Evolutionary conservation across 2,888 invertebrate genomes (phyloP), one percentile per base, ranked within the genome.

Genomic region (Brachyopa scutellaris): DNA sequence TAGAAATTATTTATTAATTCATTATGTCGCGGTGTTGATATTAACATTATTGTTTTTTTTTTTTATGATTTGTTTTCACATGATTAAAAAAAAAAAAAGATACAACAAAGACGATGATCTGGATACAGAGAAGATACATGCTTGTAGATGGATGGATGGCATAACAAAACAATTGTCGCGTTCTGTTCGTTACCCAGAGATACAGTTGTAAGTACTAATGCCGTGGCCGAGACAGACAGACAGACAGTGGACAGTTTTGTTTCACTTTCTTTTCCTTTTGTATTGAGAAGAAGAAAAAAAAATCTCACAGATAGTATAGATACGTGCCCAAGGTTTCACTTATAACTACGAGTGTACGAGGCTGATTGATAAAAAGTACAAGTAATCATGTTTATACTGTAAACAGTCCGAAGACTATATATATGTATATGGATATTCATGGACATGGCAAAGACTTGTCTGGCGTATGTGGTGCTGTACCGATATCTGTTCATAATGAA

Each of bases 181-280:
- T 53, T 51, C 38, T 59, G 70, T 40, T 51, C 59, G 49, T 19
- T 53, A 53, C n/a, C n/a, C n/a, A n/a, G n/a, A n/a, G n/a, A n/a
- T n/a, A n/a, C n/a, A n/a, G n/a, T n/a, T n/a, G n/a, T n/a, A n/a
- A n/a, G n/a, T n/a, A n/a, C n/a, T n/a, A n/a, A n/a, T n/a, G n/a
- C n/a, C n/a, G n/a, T n/a, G n/a, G n/a, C n/a, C n/a, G n/a, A n/a
- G n/a, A n/a, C n/a, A n/a, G n/a, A n/a, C n/a, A n/a, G n/a, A n/a
- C n/a, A n/a, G n/a, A n/a, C n/a, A n/a, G 70, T 13, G 21, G 59
- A 51, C 42, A 51, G 53, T 61, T 67, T 67, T 80, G 62, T 80
- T 80, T 80, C 69, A 80, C 80, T 80, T 80, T 80, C 80, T 80
- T 80, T 80, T 78, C 49, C 38, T 76, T 80, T 69, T 80, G 69